Evolutionary conservation across 2,797 vertebrate genomes (phyloP), one percentile per base, ranked within the genome.

Genomic region (Sebastolobus altivelis): DNA sequence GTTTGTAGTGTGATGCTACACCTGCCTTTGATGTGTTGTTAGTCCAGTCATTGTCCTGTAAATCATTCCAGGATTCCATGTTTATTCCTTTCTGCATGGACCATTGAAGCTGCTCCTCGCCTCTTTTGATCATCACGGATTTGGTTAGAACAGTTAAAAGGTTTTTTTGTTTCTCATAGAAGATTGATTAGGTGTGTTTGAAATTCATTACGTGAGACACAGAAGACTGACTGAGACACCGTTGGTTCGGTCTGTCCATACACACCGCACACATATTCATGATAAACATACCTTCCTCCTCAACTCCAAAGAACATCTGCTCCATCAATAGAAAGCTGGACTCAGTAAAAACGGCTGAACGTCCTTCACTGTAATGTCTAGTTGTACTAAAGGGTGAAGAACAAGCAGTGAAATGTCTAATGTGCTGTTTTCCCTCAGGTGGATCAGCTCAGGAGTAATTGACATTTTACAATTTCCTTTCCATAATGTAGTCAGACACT

Each of bases 1-100:
- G 31, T 84, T 81, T 81, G 73, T 83, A 62, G 83, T 88, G 40
- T 63, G 73, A 79, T 79, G 33, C 31, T 73, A 43, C 65, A 59
- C 31, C 72, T 79, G 62, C 54, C 77, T 94, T 93, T 94, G 92
- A 95, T 93, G 88, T 92, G 85, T 85, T 91, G 90, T 92, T 88
- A 86, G 84, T 83, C 73, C 65, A 49, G 69, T 73, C 73, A 89
- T 93, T 90, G 85, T 91, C 83, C 88, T 89, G 86, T 89, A 88
- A 85, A 88, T 85, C 85, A 87, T 87, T 87, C 80, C 82, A 83
- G 89, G 80, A 89, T 82, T 83, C 84, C 75, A 76, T 89, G 81
- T 88, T 85, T 86, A 75, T 88, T 82, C 77, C 61, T 83, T 76
- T 85, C 60, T 81, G 22, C 20, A 1, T 13, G 49, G n/a, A 73